Evolutionary conservation across 2,888 invertebrate species (phyloP).

Genomic region (Cheilosia grossa): DNA sequence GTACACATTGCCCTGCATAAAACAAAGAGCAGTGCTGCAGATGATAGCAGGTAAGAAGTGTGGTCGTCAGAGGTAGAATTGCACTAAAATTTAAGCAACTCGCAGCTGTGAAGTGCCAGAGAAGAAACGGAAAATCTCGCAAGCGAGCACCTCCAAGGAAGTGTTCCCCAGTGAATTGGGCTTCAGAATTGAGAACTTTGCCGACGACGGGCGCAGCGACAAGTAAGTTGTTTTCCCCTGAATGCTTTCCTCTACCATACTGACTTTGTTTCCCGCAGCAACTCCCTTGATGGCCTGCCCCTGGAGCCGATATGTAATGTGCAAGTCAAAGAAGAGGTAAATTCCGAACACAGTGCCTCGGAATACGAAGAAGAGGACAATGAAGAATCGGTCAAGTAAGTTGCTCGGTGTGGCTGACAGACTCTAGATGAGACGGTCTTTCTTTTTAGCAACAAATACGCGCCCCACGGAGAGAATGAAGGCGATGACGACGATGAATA

Average conservation of each 20-base stretch:
- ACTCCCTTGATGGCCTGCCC: slow-evolving; percentile 62
- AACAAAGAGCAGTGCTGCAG: slow-evolving; percentile 20
- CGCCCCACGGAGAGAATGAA: slow-evolving; percentile 17
- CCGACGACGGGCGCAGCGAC: slow-evolving; percentile 54
- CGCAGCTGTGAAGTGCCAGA: slow-evolving; percentile 60
- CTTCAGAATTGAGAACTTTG: slow-evolving; percentile 42
- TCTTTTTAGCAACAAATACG: slow-evolving; percentile 33
- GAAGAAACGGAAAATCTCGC: slow-evolving; percentile 62
- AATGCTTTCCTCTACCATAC: background rate
- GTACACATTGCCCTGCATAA: slow-evolving; percentile 60
- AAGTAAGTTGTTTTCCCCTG: slow-evolving; percentile 37
- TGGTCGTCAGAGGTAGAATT: background rate
- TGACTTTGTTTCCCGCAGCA: slow-evolving; percentile 1
- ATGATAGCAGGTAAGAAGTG: slow-evolving; percentile 54
- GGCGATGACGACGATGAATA: slow-evolving; percentile 23
- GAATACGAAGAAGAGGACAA: slow-evolving; percentile 67
- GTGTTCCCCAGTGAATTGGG: slow-evolving; percentile 48
- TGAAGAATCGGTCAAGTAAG: slow-evolving; percentile 37
- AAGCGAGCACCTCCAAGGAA: slow-evolving; percentile 63
- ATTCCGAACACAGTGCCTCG: slow-evolving; percentile 53
- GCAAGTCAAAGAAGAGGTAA: slow-evolving; percentile 67
- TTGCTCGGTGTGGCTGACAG: background rate
- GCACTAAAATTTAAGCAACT: background rate
- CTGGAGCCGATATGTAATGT: slow-evolving; percentile 69
- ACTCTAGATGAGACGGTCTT: background rate